Conservation (phyloP, 2,888 invertebrate genomes). For the Orthosia gothica region DNA sequence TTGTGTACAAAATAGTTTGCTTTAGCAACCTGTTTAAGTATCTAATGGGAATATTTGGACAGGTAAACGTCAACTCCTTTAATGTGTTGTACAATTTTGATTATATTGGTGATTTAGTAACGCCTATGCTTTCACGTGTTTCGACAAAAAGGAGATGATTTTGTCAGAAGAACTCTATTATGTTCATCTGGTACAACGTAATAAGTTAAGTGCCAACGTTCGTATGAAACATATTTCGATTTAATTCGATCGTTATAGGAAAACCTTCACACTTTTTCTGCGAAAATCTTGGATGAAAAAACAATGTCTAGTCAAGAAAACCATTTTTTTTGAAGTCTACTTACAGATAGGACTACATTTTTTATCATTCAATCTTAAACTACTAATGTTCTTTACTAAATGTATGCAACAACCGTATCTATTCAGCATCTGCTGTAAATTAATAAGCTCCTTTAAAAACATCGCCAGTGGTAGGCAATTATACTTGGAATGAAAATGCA, state of each 20-base stretch:
- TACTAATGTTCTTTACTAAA: background rate
- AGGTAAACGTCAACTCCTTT: constrained; percentile 18
- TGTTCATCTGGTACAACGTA: background rate
- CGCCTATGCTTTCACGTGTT: too few relatives aligned
- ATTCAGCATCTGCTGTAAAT: background rate
- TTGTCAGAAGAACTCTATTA: background rate
- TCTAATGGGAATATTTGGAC: background rate
- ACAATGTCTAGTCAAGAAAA: background rate
- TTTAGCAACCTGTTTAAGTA: constrained; percentile 18
- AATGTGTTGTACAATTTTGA: constrained; percentile 5
- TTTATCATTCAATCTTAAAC: background rate
- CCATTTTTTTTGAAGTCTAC: background rate
- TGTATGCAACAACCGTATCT: background rate
- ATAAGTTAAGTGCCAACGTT: background rate
- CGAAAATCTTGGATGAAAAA: background rate
- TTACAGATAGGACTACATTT: background rate
- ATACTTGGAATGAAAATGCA: constrained; percentile 42
- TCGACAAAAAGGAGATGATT: background rate
- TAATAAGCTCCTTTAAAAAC: background rate
- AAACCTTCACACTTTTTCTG: background rate
- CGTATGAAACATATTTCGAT: background rate
- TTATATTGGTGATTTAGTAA: background rate
- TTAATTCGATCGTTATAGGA: background rate
- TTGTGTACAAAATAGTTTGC: constrained; percentile 39
- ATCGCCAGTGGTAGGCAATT: constrained; percentile 24